Evolutionary conservation across 2,888 invertebrate genomes (phyloP).

Genomic region (Listrodromus nycthemerus): DNA sequence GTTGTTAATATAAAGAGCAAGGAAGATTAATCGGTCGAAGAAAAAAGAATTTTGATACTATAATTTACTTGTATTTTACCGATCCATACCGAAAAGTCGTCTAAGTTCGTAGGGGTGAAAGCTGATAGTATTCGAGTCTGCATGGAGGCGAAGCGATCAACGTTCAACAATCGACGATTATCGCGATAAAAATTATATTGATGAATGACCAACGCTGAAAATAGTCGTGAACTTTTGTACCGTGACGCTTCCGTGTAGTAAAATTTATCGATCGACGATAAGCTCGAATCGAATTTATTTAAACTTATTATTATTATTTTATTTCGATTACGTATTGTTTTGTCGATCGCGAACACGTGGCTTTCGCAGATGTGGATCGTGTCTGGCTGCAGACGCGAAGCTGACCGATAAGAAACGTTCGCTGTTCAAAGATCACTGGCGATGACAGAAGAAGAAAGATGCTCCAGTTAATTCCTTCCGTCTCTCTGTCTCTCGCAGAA

Average conservation of each 20-base stretch:
- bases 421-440: conserved; percentile 24
- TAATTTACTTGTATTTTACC: not conserved
- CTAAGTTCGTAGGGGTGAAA: not conserved
- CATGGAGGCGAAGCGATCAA: not conserved
- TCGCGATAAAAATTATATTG: not conserved
- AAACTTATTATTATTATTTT: conserved; percentile 2
- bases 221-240: conserved; percentile 2
- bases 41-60: no score
- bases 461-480: conserved; percentile 25
- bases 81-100: not conserved
- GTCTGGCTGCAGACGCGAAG: conserved; percentile 4
- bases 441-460: conserved; percentile 26
- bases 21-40: not conserved
- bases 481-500: not conserved
- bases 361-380: conserved; percentile 17
- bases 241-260: conserved; percentile 6
- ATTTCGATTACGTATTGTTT: not conserved
- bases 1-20: no score
- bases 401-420: conserved; percentile 3
- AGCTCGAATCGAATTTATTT: not conserved
- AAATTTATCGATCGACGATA: not conserved
- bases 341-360: not conserved
- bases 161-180: not conserved
- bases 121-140: not conserved
- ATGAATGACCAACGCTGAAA: not conserved